Evolutionary conservation across 2,888 invertebrate species (phyloP).

Genomic region (Calameuta idolon): DNA sequence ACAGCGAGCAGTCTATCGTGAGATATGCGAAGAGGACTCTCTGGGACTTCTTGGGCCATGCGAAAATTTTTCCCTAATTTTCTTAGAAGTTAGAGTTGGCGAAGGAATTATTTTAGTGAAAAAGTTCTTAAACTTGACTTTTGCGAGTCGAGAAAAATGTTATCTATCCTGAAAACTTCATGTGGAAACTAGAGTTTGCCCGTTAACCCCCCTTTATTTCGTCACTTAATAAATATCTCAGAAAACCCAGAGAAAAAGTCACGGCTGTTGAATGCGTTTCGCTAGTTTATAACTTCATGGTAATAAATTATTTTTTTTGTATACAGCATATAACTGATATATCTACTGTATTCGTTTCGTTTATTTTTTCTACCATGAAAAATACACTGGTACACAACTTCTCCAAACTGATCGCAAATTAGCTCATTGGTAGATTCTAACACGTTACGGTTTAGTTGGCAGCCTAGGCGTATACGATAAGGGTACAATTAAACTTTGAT

Average conservation of each 20-base stretch:
- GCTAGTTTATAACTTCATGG: background rate
- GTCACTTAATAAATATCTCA: background rate
- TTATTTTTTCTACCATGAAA: background rate
- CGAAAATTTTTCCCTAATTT: background rate
- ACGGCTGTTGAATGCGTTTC: background rate
- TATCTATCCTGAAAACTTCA: background rate
- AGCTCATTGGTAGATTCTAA: background rate
- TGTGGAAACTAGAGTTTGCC: background rate
- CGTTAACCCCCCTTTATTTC: background rate
- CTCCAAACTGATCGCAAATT: background rate
- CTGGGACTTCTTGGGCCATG: background rate
- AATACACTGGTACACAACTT: background rate
- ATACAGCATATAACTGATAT: background rate
- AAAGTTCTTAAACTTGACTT: background rate
- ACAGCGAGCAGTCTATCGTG: background rate
- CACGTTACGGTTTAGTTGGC: constrained; percentile 41
- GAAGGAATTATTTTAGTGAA: background rate
- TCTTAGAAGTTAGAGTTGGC: background rate
- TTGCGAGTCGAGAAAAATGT: background rate
- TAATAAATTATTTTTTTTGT: background rate
- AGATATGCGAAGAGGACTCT: background rate
- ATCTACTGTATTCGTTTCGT: background rate
- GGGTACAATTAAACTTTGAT: constrained; percentile 57
- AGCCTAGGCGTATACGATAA: constrained; percentile 48
- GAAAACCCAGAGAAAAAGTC: background rate